Conservation (phyloP, 2,888 invertebrate species). For the Drosophila siamana region DNA sequence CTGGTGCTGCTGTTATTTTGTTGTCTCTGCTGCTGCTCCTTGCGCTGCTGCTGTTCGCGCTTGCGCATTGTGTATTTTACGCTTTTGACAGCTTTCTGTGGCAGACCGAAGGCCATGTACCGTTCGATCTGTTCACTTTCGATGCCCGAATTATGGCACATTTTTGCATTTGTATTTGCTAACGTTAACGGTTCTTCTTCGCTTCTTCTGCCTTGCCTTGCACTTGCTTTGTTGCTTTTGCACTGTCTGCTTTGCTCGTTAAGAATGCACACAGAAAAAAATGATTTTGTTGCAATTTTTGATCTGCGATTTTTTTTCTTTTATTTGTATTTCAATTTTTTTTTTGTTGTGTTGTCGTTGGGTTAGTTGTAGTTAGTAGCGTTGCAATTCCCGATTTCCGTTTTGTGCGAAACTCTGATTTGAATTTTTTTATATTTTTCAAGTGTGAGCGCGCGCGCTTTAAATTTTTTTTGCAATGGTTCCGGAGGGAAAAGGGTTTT, state of each 20-base stretch:
- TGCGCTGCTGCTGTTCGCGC: slow-evolving; percentile 66
- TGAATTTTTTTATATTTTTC: not conserved
- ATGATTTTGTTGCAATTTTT: slow-evolving; percentile 11
- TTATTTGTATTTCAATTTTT: slow-evolving; percentile 16
- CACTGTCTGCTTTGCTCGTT: slow-evolving; percentile 21
- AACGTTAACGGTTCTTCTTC: slow-evolving; percentile 31
- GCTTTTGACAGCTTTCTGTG: slow-evolving; percentile 82
- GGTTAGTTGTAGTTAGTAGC: slow-evolving; percentile 34
- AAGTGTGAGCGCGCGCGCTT: slow-evolving; percentile 37
- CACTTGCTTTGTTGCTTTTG: slow-evolving; percentile 21
- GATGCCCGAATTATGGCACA: slow-evolving; percentile 83
- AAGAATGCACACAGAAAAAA: slow-evolving; percentile 47
- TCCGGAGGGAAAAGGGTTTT: slow-evolving; percentile 5
- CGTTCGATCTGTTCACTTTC: slow-evolving; percentile 84
- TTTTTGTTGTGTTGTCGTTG: slow-evolving; percentile 21
- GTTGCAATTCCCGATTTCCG: slow-evolving; percentile 16
- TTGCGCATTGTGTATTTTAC: slow-evolving; percentile 82
- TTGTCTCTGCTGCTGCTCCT: slow-evolving; percentile 39
- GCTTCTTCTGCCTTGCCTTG: slow-evolving; percentile 6
- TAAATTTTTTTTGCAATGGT: not conserved
- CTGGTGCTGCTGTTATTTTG: slow-evolving; percentile 33
- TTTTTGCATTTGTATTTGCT: slow-evolving; percentile 70
- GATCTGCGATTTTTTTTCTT: slow-evolving; percentile 19
- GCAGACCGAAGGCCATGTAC: slow-evolving; percentile 83
- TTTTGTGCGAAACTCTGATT: too few relatives aligned